A percentile compares a stretch with the other conserved stretches of the same genome.
These are phyloP conservation scores for Scelioninae gen. 1 DNA, from an alignment of 2,888 invertebrate genomes.

Conservation along the genomic window DNA sequence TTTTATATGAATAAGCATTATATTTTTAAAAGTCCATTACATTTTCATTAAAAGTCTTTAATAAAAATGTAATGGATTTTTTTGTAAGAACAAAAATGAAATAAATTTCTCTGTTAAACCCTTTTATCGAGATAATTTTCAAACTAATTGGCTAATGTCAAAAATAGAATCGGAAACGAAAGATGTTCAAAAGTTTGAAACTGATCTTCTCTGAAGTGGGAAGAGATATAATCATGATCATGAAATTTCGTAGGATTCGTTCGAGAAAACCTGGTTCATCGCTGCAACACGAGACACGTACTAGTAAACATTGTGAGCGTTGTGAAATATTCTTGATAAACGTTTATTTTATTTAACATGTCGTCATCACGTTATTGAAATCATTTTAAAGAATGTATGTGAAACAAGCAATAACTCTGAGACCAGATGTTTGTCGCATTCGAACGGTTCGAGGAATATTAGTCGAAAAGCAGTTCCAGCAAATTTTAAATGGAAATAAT, in stretches of 20 bases:
- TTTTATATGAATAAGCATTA: too few relatives aligned
- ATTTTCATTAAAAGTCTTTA: too few relatives aligned
- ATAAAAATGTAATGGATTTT: too few relatives aligned
- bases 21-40: too few relatives aligned
- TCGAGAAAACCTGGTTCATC: not conserved
- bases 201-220: too few relatives aligned
- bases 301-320: slow-evolving; percentile 41
- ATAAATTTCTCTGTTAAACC: too few relatives aligned
- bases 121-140: too few relatives aligned
- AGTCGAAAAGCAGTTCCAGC: slow-evolving; percentile 56
- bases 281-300: slow-evolving; percentile 34
- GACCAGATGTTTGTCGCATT: slow-evolving; percentile 53
- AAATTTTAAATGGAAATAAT: slow-evolving; percentile 61
- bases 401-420: slow-evolving; percentile 57
- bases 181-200: too few relatives aligned
- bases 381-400: slow-evolving; percentile 52
- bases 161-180: too few relatives aligned
- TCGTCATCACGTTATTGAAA: slow-evolving; percentile 55
- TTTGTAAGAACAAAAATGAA: too few relatives aligned
- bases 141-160: too few relatives aligned
- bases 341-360: slow-evolving; percentile 52
- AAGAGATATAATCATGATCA: slow-evolving; percentile 16
- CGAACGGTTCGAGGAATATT: slow-evolving; percentile 52
- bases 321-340: slow-evolving; percentile 58
- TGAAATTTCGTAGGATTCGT: slow-evolving; percentile 32